Conservation (phyloP, 2,113 vertebrate species). For the Hippotragus niger region DNA sequence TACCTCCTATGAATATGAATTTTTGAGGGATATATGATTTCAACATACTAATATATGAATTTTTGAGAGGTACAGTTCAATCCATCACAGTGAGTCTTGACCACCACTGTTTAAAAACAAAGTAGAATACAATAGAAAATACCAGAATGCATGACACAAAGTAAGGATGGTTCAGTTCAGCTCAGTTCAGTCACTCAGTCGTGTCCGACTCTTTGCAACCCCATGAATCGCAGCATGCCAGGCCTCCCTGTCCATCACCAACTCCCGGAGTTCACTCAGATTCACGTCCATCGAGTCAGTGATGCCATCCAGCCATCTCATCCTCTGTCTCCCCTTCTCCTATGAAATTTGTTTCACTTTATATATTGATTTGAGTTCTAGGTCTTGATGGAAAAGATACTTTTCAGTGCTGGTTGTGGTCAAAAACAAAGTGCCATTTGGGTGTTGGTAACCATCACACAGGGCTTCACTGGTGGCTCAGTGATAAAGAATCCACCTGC, state of each 20-base stretch:
- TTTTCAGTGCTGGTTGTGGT: background rate
- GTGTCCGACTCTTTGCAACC: no score
- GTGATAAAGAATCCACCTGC: background rate
- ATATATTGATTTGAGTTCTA: background rate
- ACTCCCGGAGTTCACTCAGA: no score
- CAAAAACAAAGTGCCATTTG: background rate
- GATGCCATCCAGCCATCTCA: no score
- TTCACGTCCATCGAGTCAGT: no score
- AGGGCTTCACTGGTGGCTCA: background rate
- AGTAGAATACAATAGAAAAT: background rate
- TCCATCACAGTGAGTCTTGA: background rate
- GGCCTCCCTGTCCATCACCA: no score
- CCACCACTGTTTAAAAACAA: background rate
- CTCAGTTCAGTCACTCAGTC: no score
- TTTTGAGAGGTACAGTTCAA: background rate
- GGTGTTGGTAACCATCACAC: background rate
- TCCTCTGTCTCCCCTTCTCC: no score
- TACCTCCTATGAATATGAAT: background rate
- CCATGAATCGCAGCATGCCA: no score
- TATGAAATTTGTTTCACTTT: background rate
- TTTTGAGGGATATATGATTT: background rate
- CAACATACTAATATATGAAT: background rate
- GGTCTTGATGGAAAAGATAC: background rate
- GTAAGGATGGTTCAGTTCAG: background rate
- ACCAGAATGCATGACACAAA: background rate